phyloP scores from a whole-genome alignment of 2,888 invertebrate genomes.

The Anarsia innoxiella region DNA sequence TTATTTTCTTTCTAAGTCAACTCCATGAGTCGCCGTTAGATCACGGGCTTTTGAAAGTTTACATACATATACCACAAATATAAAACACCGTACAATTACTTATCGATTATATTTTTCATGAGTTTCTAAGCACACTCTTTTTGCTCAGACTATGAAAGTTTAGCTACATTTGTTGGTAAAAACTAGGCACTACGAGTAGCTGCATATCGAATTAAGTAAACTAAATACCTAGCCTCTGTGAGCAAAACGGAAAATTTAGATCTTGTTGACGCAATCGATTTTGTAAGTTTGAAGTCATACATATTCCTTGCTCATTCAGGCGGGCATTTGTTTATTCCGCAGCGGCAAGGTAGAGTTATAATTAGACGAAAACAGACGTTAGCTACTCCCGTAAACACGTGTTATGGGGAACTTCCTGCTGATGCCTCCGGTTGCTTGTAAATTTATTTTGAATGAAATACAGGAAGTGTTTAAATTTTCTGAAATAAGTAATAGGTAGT shows the following conservation, averaged over 20 bases:
- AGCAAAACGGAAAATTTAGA: too few species aligned
- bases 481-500: not conserved
- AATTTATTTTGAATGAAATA: constrained; percentile 2
- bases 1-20: constrained; percentile 3
- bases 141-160: too few species aligned
- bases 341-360: constrained; percentile 23
- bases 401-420: constrained; percentile 31
- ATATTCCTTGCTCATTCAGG: constrained; percentile 3
- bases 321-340: constrained; percentile 14
- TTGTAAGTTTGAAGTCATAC: not conserved
- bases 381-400: constrained; percentile 23
- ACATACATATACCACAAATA: too few species aligned
- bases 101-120: too few species aligned
- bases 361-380: constrained; percentile 19
- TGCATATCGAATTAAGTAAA: too few species aligned
- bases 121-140: too few species aligned
- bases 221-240: too few species aligned
- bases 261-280: not conserved
- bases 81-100: too few species aligned
- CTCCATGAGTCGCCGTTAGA: too few species aligned
- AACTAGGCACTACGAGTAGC: too few species aligned
- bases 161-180: too few species aligned
- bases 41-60: too few species aligned
- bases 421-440: constrained; percentile 10
- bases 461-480: not conserved